Conservation (phyloP, 2,888 invertebrate genomes). For the Brachypterus glaber region DNA sequence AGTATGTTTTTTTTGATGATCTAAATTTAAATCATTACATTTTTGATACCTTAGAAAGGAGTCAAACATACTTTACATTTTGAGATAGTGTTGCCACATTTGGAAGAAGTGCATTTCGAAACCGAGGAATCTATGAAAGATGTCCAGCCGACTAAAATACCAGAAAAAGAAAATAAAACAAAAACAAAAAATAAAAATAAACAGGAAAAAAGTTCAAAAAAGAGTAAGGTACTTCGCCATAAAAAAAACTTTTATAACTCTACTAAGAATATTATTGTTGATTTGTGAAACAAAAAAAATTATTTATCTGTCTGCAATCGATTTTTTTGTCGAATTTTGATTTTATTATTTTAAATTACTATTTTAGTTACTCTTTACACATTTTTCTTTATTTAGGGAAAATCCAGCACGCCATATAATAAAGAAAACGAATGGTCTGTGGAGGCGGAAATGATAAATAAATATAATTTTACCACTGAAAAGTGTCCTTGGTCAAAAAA, state of each 20-base stretch:
- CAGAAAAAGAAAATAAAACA: constrained; percentile 25
- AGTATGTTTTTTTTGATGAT: constrained; percentile 32
- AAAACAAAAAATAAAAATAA: constrained; percentile 27
- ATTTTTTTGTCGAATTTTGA: no score
- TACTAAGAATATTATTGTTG: no score
- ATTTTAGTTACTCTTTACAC: no score
- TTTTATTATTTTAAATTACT: no score
- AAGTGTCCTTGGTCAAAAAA: constrained; percentile 45
- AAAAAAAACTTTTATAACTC: no score
- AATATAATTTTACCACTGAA: constrained; percentile 44
- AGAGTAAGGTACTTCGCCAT: no score
- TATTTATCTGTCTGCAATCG: no score
- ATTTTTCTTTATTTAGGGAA: no score
- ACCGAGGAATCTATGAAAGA: constrained; percentile 18
- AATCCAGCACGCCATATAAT: constrained; percentile 23
- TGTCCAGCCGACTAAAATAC: constrained; percentile 15
- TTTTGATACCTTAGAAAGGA: constrained; percentile 26
- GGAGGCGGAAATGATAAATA: constrained; percentile 21
- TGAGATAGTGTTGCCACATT: constrained; percentile 47
- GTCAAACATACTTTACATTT: constrained; percentile 42
- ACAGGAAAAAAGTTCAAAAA: constrained; percentile 9
- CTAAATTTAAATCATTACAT: background rate
- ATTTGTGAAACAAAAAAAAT: no score
- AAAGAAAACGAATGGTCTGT: constrained; percentile 27
- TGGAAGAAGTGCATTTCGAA: constrained; percentile 40